Evolutionary conservation across 1,140 invertebrate species (phyloP).

Genomic region (Ptiloglossa arizonensis): DNA sequence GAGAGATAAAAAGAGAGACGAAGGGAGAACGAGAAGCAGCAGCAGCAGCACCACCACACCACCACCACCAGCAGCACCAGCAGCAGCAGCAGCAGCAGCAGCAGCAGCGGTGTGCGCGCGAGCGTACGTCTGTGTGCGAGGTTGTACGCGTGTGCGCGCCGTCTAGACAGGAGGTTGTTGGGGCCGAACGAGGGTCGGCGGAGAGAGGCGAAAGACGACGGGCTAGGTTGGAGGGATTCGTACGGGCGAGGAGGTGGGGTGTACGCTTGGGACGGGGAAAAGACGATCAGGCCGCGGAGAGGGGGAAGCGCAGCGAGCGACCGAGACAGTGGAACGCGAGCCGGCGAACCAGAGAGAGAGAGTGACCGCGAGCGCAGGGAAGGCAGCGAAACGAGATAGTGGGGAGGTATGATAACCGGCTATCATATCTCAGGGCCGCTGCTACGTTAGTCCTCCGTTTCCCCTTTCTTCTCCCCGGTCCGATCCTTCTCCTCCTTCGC

Average conservation of each 20-base stretch:
- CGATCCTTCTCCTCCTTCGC: constrained; percentile 45
- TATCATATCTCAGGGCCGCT: constrained; percentile 75
- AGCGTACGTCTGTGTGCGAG: constrained; percentile 42
- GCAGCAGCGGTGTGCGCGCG: constrained; percentile 32
- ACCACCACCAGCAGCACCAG: constrained; percentile 29
- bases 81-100: constrained; percentile 31
- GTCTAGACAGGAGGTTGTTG: constrained; percentile 77
- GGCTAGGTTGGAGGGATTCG: constrained; percentile 54
- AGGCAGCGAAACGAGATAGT: constrained; percentile 57
- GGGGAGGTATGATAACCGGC: constrained; percentile 72
- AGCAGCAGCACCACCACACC: no score
- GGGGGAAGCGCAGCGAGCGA: constrained; percentile 25
- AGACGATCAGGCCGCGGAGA: neutral
- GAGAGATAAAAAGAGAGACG: constrained; percentile 1
- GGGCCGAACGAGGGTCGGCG: constrained; percentile 63
- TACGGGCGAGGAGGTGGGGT: constrained; percentile 46
- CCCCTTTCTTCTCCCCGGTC: constrained; percentile 46
- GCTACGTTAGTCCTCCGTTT: constrained; percentile 59
- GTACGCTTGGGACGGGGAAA: constrained; percentile 47
- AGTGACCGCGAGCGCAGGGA: no score
- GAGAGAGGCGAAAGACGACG: constrained; percentile 61
- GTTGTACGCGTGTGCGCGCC: constrained; percentile 66
- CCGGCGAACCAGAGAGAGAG: no score
- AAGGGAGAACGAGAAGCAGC: neutral
- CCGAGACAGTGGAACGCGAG: no score